Base-by-base conservation (phyloP, 2,888 invertebrate genomes). In the Stenchaetothrips biformis region DNA sequence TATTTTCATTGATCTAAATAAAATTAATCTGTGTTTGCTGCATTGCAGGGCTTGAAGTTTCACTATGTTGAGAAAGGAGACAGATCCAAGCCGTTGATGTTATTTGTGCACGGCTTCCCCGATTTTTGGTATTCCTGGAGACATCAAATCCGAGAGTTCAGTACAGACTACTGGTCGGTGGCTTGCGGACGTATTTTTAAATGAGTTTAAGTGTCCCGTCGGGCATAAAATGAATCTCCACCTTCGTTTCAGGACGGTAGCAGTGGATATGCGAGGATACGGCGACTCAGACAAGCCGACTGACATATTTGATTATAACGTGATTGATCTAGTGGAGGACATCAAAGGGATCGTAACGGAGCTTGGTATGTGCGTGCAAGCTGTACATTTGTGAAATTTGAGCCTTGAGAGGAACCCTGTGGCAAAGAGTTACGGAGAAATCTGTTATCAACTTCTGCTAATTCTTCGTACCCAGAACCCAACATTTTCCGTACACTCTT, bases 61-160 rank as follows among this genome's bases (percentile, higher is more conserved):
- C 93, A 93, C 85, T 93, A 92, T 84, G 92, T 93, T 0, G 91
- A 91, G 83, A 90, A 89, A 82, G 93, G 93, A 0, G 89, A 91
- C 83, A 86, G 88, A 1, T 86, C 88, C 0, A 92, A 92, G 83
- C 92, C 92, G 0, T 86, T 93, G 81, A 90, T 94, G 90, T 82
- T 94, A 77, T 91, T 93, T 83, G 83, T 94, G 0, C 93, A 94
- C 84, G 94, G 94, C 18, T 94, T 92, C 84, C 93, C 93, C 0
- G 93, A 93, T 84, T 93, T 92, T 84, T 94, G 93, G 93, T 94
- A 91, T 85, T 91, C 92, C 0, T 94, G 93, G 93, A 87, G 93
- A 80, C 88, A 92, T 85, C 93, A 94, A 86, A 87, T 94, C 11
- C 86, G 88, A 53, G 90, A 92, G 82, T 93, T 93, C 83, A 88